These are phyloP conservation scores for Branchipolynoe longqiensis DNA, from an alignment of 2,888 invertebrate species.

Conservation along the genomic window DNA sequence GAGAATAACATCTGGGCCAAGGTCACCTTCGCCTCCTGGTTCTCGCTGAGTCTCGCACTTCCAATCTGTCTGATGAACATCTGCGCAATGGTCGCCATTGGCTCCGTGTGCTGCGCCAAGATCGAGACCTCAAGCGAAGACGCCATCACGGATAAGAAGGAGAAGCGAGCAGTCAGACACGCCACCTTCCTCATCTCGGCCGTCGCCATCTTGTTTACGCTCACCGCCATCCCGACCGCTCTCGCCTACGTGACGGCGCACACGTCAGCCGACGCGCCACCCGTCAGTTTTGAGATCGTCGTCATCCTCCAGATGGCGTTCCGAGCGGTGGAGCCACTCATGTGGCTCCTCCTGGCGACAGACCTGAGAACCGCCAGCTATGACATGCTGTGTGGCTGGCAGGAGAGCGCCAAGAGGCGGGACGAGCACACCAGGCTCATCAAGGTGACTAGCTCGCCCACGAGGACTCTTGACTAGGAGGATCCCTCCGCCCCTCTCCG, in stretches of 20 bases:
- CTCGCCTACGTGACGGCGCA: slow-evolving; percentile 35
- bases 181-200: slow-evolving; percentile 2
- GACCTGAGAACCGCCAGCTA: slow-evolving; percentile 10
- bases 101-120: slow-evolving; percentile 30
- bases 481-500: background rate
- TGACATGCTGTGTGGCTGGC: slow-evolving; percentile 33
- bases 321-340: slow-evolving; percentile 14
- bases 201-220: slow-evolving; percentile 29
- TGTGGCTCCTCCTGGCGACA: slow-evolving; percentile 33
- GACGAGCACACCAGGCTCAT: slow-evolving; percentile 43
- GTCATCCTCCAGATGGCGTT: slow-evolving; percentile 53
- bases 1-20: slow-evolving; percentile 22
- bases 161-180: slow-evolving; percentile 18
- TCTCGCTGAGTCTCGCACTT: slow-evolving; percentile 12
- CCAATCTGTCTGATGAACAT: slow-evolving; percentile 32
- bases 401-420: background rate
- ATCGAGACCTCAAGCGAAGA: slow-evolving; percentile 23
- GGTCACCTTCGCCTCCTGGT: slow-evolving; percentile 38
- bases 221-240: slow-evolving; percentile 23
- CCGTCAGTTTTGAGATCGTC: slow-evolving; percentile 45
- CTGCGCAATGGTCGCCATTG: slow-evolving; percentile 20
- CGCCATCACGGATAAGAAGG: slow-evolving; percentile 43
- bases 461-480: slow-evolving; percentile 28
- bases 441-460: slow-evolving; percentile 20
- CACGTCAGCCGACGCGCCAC: background rate